A percentile compares a stretch with the other conserved stretches of the same genome.
phyloP scores from a whole-genome alignment of 2,797 vertebrate genomes.

The Setipinna tenuifilis region DNA sequence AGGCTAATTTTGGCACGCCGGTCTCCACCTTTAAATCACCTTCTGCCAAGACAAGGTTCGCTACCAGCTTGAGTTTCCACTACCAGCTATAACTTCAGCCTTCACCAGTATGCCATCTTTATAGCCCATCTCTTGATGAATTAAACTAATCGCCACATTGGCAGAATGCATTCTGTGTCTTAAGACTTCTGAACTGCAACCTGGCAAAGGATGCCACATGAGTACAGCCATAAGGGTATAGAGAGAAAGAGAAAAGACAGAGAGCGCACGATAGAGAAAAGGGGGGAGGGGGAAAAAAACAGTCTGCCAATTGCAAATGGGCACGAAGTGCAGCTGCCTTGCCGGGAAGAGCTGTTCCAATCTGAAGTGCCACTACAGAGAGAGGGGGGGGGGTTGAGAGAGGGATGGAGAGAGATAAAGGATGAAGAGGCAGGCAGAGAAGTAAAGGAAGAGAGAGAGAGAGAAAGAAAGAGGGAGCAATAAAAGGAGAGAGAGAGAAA shows the following conservation, averaged over 20 bases:
- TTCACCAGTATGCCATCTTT: neutral
- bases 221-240: constrained; percentile 17
- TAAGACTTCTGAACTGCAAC: neutral
- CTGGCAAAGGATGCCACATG: constrained; percentile 31
- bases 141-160: neutral
- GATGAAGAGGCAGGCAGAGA: constrained; percentile 34
- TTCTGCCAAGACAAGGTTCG: neutral
- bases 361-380: constrained; percentile 33
- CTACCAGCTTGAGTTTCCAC: neutral
- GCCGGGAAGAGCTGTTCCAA: constrained; percentile 42
- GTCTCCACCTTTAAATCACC: neutral
- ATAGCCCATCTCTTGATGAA: neutral
- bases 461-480: neutral
- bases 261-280: neutral
- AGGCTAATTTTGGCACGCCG: neutral
- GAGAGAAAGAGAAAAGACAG: neutral
- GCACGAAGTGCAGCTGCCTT: constrained; percentile 27
- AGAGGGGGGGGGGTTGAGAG: too few species aligned
- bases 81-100: neutral
- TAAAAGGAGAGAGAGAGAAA: neutral
- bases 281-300: constrained; percentile 8
- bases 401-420: too few species aligned
- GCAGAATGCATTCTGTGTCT: constrained; percentile 22
- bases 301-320: constrained; percentile 46
- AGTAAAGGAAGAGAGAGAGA: neutral